phyloP scores from a whole-genome alignment of 2,113 vertebrate genomes.

The Serilophus lunatus region DNA sequence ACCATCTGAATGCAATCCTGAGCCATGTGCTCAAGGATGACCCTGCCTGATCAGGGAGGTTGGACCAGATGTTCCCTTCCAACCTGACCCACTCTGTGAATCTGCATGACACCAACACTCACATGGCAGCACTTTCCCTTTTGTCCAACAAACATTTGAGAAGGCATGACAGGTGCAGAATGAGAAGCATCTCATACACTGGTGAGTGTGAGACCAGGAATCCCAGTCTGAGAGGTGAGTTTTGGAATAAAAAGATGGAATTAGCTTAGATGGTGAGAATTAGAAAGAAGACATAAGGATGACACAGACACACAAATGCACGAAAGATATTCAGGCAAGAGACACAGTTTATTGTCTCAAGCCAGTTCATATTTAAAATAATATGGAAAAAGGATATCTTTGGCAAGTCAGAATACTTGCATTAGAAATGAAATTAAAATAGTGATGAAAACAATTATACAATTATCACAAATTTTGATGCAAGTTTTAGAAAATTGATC shows the following conservation, averaged over 20 bases:
- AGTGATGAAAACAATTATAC: neutral
- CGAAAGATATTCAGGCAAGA: neutral
- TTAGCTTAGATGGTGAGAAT: neutral
- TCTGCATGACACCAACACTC: neutral
- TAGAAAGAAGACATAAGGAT: neutral
- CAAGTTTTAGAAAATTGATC: neutral
- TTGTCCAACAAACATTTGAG: neutral
- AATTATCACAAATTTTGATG: neutral
- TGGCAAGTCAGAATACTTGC: neutral
- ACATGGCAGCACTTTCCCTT: neutral
- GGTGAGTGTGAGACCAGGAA: neutral
- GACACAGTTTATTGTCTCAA: neutral
- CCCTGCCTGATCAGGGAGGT: neutral
- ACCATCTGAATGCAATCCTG: neutral
- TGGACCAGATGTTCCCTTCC: neutral
- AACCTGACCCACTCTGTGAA: neutral
- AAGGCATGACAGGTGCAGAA: neutral
- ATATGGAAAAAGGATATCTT: neutral
- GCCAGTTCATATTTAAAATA: neutral
- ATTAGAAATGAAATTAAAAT: neutral
- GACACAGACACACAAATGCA: neutral
- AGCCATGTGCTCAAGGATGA: neutral
- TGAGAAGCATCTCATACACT: accelerated
- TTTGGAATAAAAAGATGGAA: neutral
- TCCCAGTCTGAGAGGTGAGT: neutral